Conservation (phyloP, 2,113 vertebrate genomes). For the Pangasianodon hypophthalmus region DNA sequence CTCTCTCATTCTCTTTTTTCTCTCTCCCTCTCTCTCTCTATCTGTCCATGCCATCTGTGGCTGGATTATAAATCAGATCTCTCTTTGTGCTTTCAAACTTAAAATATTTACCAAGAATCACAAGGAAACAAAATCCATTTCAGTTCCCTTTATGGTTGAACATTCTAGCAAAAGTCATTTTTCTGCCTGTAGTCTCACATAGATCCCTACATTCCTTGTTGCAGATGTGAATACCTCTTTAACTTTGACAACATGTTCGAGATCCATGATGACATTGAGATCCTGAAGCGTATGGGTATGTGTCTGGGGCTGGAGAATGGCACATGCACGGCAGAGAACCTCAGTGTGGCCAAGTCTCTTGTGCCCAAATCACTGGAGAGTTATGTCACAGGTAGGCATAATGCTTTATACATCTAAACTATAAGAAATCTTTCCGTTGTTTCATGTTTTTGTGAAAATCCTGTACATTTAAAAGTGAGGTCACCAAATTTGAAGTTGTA, state of each 20-base stretch:
- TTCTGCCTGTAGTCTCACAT: neutral
- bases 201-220: neutral
- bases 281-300: conserved; percentile 86
- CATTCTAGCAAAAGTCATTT: neutral
- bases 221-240: conserved; percentile 86
- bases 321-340: conserved; percentile 77
- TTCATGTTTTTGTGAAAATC: neutral
- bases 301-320: conserved; percentile 82
- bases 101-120: neutral
- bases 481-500: neutral
- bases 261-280: conserved; percentile 84
- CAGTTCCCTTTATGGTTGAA: neutral
- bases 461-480: neutral
- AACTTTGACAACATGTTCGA: conserved; percentile 88
- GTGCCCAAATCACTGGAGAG: conserved; percentile 84
- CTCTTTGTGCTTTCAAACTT: neutral
- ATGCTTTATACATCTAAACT: neutral
- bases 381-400: conserved; percentile 79
- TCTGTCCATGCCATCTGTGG: neutral
- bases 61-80: neutral
- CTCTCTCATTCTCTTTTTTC: neutral
- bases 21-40: neutral
- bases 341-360: conserved; percentile 79
- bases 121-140: neutral
- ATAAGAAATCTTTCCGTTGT: neutral